These are phyloP conservation scores for Leptosomus discolor DNA, from an alignment of 2,113 vertebrate species.

Conservation along the genomic window DNA sequence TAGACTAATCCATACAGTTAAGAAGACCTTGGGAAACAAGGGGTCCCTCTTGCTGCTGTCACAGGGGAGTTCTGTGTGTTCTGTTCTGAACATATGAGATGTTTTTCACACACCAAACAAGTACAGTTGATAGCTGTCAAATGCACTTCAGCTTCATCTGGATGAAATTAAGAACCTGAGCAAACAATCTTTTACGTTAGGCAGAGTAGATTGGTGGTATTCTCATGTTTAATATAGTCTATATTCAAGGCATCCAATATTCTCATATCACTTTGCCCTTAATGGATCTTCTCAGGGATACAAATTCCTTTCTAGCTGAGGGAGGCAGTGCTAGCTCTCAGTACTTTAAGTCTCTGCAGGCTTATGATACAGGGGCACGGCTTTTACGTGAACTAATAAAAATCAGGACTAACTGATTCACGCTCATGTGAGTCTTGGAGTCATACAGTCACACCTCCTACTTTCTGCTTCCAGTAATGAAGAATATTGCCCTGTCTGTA, in stretches of 20 bases:
- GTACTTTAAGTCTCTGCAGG: not conserved
- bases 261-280: not conserved
- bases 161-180: not conserved
- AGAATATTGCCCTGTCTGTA: not conserved
- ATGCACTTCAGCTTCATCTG: not conserved
- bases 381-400: not conserved
- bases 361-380: not conserved
- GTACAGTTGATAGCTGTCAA: not conserved
- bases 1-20: not conserved
- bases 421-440: rapidly evolving
- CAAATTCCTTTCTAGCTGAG: not conserved
- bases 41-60: not conserved
- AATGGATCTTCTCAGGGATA: not conserved
- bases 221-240: not conserved
- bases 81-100: not conserved
- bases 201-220: not conserved
- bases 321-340: not conserved
- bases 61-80: not conserved
- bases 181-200: not conserved
- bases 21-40: not conserved
- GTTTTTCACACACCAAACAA: not conserved
- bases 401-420: not conserved
- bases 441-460: not conserved
- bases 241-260: not conserved
- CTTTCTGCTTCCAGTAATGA: not conserved